Evolutionary conservation across 2,113 vertebrate species (phyloP).

Genomic region (Stegostoma tigrinum): DNA sequence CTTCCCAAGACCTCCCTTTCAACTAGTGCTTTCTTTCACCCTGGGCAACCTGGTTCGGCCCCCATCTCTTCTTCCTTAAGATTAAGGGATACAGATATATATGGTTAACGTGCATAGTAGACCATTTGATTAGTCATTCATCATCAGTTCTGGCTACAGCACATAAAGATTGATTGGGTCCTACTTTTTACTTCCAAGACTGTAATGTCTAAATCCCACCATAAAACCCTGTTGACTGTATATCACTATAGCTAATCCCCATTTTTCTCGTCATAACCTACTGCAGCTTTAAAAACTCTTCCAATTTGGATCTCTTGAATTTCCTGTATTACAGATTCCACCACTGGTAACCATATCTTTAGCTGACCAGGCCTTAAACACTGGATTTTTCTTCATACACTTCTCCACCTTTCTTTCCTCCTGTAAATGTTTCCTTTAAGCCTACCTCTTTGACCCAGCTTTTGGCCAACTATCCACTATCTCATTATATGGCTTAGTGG

Average conservation of each 20-base stretch:
- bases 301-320: neutral
- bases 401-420: neutral
- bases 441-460: neutral
- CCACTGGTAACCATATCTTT: neutral
- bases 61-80: neutral
- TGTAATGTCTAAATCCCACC: neutral
- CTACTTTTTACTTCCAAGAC: neutral
- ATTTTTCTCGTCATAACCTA: neutral
- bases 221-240: neutral
- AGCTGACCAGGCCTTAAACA: too few relatives aligned
- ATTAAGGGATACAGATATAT: neutral
- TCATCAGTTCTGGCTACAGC: neutral
- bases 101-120: neutral
- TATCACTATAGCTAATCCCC: neutral
- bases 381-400: too few relatives aligned
- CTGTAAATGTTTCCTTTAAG: neutral
- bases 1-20: neutral
- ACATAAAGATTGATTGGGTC: neutral
- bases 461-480: neutral
- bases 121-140: neutral
- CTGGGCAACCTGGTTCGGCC: neutral
- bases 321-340: neutral
- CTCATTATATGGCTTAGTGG: neutral
- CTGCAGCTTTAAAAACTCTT: neutral
- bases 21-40: neutral